Conservation (phyloP, 2,113 vertebrate species). For the Azemiops feae region DNA sequence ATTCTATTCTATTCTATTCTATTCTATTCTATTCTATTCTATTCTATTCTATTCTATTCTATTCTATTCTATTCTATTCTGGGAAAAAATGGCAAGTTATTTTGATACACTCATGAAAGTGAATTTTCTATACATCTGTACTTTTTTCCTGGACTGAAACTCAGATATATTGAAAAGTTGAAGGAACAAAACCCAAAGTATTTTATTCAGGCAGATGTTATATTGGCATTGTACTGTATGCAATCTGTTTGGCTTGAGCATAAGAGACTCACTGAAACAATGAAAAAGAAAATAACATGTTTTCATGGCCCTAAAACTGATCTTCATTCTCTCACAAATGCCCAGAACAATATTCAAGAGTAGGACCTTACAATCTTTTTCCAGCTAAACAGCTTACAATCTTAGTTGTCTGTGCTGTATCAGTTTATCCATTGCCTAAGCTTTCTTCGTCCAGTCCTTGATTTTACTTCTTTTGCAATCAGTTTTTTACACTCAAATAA, state of each 20-base stretch:
- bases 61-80: too few relatives aligned
- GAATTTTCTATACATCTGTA: conserved; percentile 56
- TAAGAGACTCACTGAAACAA: neutral
- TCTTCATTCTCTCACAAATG: neutral
- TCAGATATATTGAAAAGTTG: conserved; percentile 53
- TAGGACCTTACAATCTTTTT: neutral
- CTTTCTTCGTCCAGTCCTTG: neutral
- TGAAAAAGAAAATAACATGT: neutral
- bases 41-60: too few relatives aligned
- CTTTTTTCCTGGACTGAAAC: conserved; percentile 43
- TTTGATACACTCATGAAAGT: conserved; percentile 58
- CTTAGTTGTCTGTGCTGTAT: neutral
- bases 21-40: too few relatives aligned
- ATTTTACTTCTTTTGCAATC: neutral
- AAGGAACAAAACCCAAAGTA: conserved; percentile 43
- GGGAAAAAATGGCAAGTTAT: conserved; percentile 57
- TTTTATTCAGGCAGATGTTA: neutral
- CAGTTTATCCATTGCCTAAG: neutral
- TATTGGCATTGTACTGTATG: conserved; percentile 62
- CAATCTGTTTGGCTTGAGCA: conserved; percentile 30
- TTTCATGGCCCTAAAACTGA: neutral
- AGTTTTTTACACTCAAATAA: neutral
- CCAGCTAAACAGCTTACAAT: neutral
- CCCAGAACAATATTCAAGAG: neutral
- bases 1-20: too few relatives aligned